Percentiles rank a stretch among this genome's conserved stretches.
phyloP scores from a whole-genome alignment of 2,888 invertebrate genomes.

The Crepidodera aurea region DNA sequence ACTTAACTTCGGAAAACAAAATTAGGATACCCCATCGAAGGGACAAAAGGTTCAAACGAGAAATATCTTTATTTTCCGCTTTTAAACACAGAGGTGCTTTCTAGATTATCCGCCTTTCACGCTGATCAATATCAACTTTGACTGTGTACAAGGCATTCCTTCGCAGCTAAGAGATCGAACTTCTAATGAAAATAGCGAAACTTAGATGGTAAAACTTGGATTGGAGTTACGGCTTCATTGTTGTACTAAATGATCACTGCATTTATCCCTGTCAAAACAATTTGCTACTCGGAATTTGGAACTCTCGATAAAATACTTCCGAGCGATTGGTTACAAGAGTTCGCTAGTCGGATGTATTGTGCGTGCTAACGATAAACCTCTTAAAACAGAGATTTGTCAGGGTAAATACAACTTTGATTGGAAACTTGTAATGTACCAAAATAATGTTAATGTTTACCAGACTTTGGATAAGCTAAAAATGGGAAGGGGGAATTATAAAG shows the following conservation, averaged over 20 bases:
- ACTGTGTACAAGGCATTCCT: slow-evolving; percentile 21
- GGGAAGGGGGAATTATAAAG: too few species aligned
- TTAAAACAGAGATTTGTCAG: background rate
- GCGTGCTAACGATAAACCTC: slow-evolving; percentile 9
- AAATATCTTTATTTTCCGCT: background rate
- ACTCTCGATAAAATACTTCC: slow-evolving; percentile 38
- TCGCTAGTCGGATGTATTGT: slow-evolving; percentile 13
- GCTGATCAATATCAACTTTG: slow-evolving; percentile 5
- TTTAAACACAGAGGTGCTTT: background rate
- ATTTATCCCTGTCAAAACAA: slow-evolving; percentile 43
- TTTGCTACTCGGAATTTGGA: slow-evolving; percentile 36
- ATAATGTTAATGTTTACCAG: too few species aligned
- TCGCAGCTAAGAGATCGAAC: slow-evolving; percentile 33
- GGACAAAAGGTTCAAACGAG: too few species aligned
- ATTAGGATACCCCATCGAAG: too few species aligned
- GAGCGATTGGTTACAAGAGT: slow-evolving; percentile 35
- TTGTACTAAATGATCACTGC: slow-evolving; percentile 41
- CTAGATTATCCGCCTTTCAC: background rate
- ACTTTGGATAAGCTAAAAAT: too few species aligned
- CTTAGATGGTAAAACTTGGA: slow-evolving; percentile 42
- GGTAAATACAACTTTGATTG: too few species aligned
- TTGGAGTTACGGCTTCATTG: slow-evolving; percentile 38
- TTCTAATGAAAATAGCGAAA: slow-evolving; percentile 44
- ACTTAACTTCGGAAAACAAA: too few species aligned
- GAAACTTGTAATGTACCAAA: too few species aligned